phyloP scores from a whole-genome alignment of 2,113 vertebrate genomes.

The Oncorhynchus masou region DNA sequence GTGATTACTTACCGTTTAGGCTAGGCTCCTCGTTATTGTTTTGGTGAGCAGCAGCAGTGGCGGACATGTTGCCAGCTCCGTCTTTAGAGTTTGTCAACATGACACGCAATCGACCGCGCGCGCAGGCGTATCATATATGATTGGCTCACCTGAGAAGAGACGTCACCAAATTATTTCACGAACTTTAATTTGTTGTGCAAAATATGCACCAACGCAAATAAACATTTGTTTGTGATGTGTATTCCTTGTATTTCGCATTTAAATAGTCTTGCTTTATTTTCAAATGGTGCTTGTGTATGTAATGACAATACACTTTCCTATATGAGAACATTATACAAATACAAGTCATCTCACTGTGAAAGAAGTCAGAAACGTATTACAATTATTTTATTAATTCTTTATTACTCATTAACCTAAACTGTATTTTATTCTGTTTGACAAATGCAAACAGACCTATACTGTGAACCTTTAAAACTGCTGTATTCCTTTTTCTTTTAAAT shows the following conservation, averaged over 20 bases:
- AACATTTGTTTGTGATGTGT: too few species aligned
- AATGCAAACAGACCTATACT: conserved; percentile 79
- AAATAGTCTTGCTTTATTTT: too few species aligned
- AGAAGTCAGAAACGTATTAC: not conserved
- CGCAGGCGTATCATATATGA: conserved; percentile 45
- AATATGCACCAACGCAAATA: too few species aligned
- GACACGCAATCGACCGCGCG: conserved; percentile 41
- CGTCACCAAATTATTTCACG: too few species aligned
- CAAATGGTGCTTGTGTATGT: too few species aligned
- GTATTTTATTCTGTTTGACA: conserved; percentile 58
- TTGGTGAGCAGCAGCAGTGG: conserved; percentile 66
- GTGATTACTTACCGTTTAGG: conserved; percentile 70
- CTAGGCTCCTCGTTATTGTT: conserved; percentile 78
- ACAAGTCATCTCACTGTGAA: not conserved
- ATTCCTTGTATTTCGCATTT: too few species aligned
- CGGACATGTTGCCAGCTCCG: conserved; percentile 75
- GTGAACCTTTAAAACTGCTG: conserved; percentile 80
- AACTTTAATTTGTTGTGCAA: too few species aligned
- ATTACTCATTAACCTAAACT: conserved; percentile 60
- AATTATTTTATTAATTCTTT: conserved; percentile 43
- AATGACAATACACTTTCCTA: too few species aligned
- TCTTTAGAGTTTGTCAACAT: conserved; percentile 62
- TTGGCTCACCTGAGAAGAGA: not conserved
- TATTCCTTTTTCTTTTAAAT: conserved; percentile 70
- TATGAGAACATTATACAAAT: not conserved